These are phyloP conservation scores for Pandemis corylana DNA, from an alignment of 2,888 invertebrate genomes.

Conservation along the genomic window DNA sequence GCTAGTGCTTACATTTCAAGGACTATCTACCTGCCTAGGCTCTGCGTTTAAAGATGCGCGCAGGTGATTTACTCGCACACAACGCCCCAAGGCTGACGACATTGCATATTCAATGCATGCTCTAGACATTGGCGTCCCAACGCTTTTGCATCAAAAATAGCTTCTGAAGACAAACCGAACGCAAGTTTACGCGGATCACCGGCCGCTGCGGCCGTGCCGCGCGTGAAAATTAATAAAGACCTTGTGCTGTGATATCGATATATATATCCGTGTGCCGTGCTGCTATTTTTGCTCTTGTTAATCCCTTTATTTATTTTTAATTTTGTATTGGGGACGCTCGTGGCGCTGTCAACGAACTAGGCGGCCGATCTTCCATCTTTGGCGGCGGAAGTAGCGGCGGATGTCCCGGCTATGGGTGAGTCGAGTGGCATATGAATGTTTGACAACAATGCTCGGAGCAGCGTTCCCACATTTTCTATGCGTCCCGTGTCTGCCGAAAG, in stretches of 20 bases:
- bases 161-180: slow-evolving; percentile 79
- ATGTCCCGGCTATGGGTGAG: slow-evolving; percentile 84
- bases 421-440: slow-evolving; percentile 79
- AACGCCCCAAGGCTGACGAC: slow-evolving; percentile 73
- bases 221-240: slow-evolving; percentile 51
- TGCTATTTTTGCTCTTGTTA: slow-evolving; percentile 53
- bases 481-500: slow-evolving; percentile 80
- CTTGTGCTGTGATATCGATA: slow-evolving; percentile 47
- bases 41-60: slow-evolving; percentile 27
- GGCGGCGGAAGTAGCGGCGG: slow-evolving; percentile 83
- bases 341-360: slow-evolving; percentile 79
- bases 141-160: slow-evolving; percentile 84
- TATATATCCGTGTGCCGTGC: slow-evolving; percentile 42
- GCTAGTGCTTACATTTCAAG: slow-evolving; percentile 26
- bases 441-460: slow-evolving; percentile 75
- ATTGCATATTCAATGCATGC: slow-evolving; percentile 85
- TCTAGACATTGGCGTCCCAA: slow-evolving; percentile 84
- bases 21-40: slow-evolving; percentile 12
- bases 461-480: slow-evolving; percentile 81
- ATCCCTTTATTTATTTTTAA: slow-evolving; percentile 57
- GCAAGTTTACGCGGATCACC: slow-evolving; percentile 77
- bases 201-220: slow-evolving; percentile 70
- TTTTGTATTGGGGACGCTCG: slow-evolving; percentile 57
- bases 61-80: slow-evolving; percentile 40
- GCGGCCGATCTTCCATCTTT: slow-evolving; percentile 80